Evolutionary conservation across 30 jellyfish, hydroid and myxozoan genomes (phyloP).

Genomic region (Nemopilema nomurai): DNA sequence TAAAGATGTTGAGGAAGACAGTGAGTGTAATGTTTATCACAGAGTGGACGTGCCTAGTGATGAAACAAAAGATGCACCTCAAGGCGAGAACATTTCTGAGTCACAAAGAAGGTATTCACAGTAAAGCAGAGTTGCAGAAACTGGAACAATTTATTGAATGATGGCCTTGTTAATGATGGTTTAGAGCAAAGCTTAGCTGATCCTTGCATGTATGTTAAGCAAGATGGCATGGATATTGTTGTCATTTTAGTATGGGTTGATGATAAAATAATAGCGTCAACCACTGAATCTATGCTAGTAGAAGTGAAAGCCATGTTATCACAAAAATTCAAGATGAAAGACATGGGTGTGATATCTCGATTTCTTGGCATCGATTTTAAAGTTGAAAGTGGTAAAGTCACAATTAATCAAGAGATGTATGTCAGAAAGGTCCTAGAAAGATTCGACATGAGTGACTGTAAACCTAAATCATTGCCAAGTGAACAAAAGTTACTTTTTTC

Average conservation of each 20-base stretch:
- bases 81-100: too few relatives aligned
- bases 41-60: too few relatives aligned
- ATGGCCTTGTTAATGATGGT: neutral
- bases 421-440: constrained; percentile 2
- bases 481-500: neutral
- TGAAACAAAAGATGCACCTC: too few relatives aligned
- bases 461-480: constrained; percentile 70
- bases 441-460: constrained; percentile 51
- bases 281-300: neutral
- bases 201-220: constrained; percentile 28
- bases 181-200: constrained; percentile 22
- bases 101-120: too few relatives aligned
- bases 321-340: constrained; percentile 34
- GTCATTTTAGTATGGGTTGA: constrained; percentile 40
- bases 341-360: constrained; percentile 23
- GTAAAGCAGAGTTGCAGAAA: constrained; percentile 36
- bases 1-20: too few relatives aligned
- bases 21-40: too few relatives aligned
- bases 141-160: constrained; percentile 24
- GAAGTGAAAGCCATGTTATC: constrained; percentile 12
- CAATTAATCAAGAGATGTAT: constrained; percentile 7
- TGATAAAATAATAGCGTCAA: constrained; percentile 26
- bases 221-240: neutral
- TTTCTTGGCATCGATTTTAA: constrained; percentile 34
- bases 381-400: neutral